Evolutionary conservation across 92 coral and sea anemone species (phyloP).

Genomic region (Epizoanthus ramosus): DNA sequence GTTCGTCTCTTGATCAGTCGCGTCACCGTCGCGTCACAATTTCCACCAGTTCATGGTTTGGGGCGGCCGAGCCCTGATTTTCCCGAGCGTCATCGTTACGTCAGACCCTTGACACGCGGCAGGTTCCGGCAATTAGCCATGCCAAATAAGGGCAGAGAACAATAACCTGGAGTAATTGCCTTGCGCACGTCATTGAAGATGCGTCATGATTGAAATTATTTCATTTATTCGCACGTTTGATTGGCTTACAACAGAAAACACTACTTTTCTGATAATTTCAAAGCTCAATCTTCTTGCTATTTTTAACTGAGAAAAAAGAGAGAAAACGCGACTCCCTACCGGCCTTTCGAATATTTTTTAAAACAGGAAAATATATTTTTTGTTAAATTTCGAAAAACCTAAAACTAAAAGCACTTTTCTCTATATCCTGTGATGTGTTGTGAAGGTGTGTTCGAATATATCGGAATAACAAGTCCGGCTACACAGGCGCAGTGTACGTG

Average conservation of each 20-base stretch:
- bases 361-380: not conserved
- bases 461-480: no score
- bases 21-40: slow-evolving; percentile 97
- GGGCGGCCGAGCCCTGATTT: slow-evolving; percentile 67
- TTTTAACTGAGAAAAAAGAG: not conserved
- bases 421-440: no score
- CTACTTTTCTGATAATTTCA: slow-evolving; percentile 12
- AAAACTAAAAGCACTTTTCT: not conserved
- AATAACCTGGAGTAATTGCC: slow-evolving; percentile 14
- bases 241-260: slow-evolving; percentile 12
- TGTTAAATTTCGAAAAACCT: not conserved
- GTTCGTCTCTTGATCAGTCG: slow-evolving; percentile 83
- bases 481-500: not conserved
- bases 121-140: slow-evolving; percentile 35
- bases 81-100: slow-evolving; percentile 90
- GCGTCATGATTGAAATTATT: slow-evolving; percentile 19
- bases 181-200: slow-evolving; percentile 22
- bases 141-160: slow-evolving; percentile 35
- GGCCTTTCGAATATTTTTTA: not conserved
- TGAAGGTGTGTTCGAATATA: no score
- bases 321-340: not conserved
- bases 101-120: slow-evolving; percentile 73
- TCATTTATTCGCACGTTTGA: not conserved
- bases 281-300: not conserved
- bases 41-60: slow-evolving; percentile 70